These are phyloP conservation scores for Pangasius sanitwongsei DNA, from an alignment of 2,797 vertebrate species.

Conservation along the genomic window DNA sequence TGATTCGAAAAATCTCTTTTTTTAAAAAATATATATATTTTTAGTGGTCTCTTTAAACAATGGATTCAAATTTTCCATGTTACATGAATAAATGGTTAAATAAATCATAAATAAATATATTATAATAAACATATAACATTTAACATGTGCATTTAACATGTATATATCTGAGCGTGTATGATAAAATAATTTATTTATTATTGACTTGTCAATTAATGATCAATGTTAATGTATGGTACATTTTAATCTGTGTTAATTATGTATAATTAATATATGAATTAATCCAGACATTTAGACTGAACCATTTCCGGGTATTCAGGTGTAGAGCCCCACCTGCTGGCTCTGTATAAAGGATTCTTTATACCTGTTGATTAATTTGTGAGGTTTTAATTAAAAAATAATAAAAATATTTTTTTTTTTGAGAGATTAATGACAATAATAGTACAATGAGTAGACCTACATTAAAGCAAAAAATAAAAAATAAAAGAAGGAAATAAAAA, in stretches of 20 bases:
- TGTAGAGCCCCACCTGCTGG: neutral
- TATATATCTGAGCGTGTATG: neutral
- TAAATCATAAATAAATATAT: neutral
- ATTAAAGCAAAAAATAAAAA: neutral
- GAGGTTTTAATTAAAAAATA: no score
- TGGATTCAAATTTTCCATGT: no score
- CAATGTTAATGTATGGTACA: neutral
- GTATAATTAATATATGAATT: neutral
- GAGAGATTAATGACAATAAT: neutral
- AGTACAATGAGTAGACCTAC: neutral
- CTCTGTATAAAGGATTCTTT: neutral
- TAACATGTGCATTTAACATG: neutral
- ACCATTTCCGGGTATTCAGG: neutral
- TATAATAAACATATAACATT: neutral
- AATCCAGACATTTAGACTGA: neutral
- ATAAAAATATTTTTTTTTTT: no score
- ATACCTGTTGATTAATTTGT: neutral
- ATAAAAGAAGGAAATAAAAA: neutral
- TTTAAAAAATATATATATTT: neutral
- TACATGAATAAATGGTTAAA: neutral
- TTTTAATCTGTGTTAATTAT: neutral
- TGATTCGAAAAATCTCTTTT: neutral
- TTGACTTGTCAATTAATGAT: neutral
- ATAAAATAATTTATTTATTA: neutral
- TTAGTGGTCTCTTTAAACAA: neutral